Evolutionary conservation across 2,888 invertebrate species (phyloP).

Genomic region (Cacoxenus indagator): DNA sequence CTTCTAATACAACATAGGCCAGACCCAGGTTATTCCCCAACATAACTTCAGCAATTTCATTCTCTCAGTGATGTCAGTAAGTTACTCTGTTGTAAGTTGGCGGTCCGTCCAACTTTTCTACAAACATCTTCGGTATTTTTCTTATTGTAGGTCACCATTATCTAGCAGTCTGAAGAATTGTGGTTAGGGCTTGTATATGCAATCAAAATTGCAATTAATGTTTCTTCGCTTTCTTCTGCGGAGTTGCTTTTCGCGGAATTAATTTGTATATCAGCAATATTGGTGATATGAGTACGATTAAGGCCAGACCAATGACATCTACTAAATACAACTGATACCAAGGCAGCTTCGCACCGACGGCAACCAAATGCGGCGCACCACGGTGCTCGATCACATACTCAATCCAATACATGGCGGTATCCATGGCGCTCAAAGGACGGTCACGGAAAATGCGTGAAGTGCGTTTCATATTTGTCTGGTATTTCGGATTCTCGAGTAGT

Average conservation of each 20-base stretch:
- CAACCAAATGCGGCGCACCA: slow-evolving; percentile 64
- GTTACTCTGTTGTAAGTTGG: too few relatives aligned
- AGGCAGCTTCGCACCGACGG: slow-evolving; percentile 55
- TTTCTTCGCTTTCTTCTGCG: background rate
- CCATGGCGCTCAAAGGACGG: slow-evolving; percentile 59
- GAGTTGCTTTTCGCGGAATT: background rate
- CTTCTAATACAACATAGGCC: too few relatives aligned
- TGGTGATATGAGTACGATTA: background rate
- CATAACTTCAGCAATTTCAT: too few relatives aligned
- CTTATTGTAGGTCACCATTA: too few relatives aligned
- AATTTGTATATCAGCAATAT: background rate
- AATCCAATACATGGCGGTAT: slow-evolving; percentile 68
- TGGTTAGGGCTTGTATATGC: background rate
- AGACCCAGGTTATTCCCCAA: too few relatives aligned
- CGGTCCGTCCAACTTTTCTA: too few relatives aligned
- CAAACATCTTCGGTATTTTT: too few relatives aligned
- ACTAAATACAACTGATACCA: slow-evolving; percentile 67
- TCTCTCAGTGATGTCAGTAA: too few relatives aligned
- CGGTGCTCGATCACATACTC: slow-evolving; percentile 68
- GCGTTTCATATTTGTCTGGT: slow-evolving; percentile 52
- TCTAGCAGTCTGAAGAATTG: too few relatives aligned
- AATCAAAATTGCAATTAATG: background rate
- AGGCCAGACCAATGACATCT: slow-evolving; percentile 49
- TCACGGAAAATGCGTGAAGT: slow-evolving; percentile 63
- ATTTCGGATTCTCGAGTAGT: slow-evolving; percentile 67